Percentiles rank a stretch among this genome's conserved stretches.
Evolutionary conservation across 2,888 invertebrate genomes (phyloP).

Genomic region (Crossocerus cetratus): DNA sequence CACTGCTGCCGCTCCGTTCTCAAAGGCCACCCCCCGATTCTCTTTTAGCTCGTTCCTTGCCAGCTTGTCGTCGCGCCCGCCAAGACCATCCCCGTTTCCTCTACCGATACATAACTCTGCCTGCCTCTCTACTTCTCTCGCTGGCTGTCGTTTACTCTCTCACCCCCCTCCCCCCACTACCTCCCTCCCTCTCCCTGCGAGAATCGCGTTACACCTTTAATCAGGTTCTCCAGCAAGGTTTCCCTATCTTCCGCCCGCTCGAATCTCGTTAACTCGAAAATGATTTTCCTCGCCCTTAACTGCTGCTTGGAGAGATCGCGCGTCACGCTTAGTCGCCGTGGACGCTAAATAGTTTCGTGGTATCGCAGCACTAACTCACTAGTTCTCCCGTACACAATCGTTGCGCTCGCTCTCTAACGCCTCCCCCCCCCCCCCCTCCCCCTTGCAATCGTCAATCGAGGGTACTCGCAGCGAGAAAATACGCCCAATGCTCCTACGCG

Average conservation of each 20-base stretch:
- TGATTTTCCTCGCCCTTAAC: not conserved
- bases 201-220: slow-evolving; percentile 4
- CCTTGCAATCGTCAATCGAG: slow-evolving; percentile 2
- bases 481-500: not conserved
- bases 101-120: not conserved
- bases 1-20: not conserved
- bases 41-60: not conserved
- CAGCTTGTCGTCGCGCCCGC: not conserved
- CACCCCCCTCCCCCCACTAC: not conserved
- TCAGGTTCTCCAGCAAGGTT: not conserved
- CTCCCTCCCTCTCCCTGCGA: not conserved
- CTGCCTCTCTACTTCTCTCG: slow-evolving; percentile 5
- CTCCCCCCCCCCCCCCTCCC: not conserved
- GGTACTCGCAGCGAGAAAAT: slow-evolving; percentile 21
- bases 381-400: not conserved
- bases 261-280: slow-evolving; percentile 11
- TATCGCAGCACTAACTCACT: slow-evolving; percentile 1
- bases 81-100: not conserved
- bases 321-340: not conserved
- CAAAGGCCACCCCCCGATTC: not conserved
- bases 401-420: not conserved
- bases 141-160: slow-evolving; percentile 27
- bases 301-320: slow-evolving; percentile 1
- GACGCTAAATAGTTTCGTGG: not conserved
- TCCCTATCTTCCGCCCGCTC: slow-evolving; percentile 2